Conservation (phyloP, 1,140 invertebrate species). For the Cotesia vestalis region DNA sequence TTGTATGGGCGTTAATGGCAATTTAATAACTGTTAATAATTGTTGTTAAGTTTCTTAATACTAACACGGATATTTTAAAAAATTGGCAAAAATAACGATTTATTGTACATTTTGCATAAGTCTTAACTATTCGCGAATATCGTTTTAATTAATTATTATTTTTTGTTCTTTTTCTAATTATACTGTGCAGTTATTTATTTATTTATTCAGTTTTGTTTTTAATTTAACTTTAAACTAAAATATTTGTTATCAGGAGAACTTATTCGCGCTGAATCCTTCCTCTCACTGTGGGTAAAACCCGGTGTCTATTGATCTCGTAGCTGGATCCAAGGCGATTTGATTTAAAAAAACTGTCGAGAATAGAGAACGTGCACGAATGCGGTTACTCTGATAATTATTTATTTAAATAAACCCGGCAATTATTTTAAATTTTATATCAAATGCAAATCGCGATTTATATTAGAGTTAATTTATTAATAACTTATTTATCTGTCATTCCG, state of each 20-base stretch:
- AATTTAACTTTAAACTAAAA: background rate
- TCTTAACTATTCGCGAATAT: slow-evolving; percentile 10
- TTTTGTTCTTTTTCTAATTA: background rate
- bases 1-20: slow-evolving; percentile 45
- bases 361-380: slow-evolving; percentile 60
- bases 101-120: background rate
- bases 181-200: background rate
- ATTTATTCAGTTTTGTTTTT: background rate
- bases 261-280: slow-evolving; percentile 29
- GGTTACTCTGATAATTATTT: slow-evolving; percentile 46
- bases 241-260: slow-evolving; percentile 1
- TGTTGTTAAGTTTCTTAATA: slow-evolving; percentile 31
- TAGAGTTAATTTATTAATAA: slow-evolving; percentile 14
- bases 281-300: slow-evolving; percentile 48
- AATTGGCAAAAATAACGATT: background rate
- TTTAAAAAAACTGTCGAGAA: slow-evolving; percentile 63
- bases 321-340: slow-evolving; percentile 59
- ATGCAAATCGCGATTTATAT: slow-evolving; percentile 13
- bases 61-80: slow-evolving; percentile 6
- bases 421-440: background rate
- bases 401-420: slow-evolving; percentile 13
- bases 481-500: slow-evolving; percentile 11
- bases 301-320: slow-evolving; percentile 53
- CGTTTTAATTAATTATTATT: background rate
- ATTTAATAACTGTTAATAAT: slow-evolving; percentile 34